A percentile compares a stretch with the other conserved stretches of the same genome.
These are phyloP conservation scores for Crypturellus undulatus DNA, from an alignment of 2,113 vertebrate species.

Conservation along the genomic window DNA sequence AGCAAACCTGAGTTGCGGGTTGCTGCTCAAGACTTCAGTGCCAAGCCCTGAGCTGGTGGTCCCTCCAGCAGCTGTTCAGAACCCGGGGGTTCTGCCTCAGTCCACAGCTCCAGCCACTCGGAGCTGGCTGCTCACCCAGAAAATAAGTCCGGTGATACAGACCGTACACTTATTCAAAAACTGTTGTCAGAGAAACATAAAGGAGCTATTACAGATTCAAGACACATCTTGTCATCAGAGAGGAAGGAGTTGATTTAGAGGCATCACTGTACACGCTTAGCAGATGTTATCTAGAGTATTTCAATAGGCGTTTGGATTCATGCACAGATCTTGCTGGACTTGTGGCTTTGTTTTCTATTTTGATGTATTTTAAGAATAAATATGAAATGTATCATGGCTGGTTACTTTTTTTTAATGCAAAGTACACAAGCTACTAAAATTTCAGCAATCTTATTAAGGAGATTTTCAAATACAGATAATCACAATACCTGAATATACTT, in stretches of 20 bases:
- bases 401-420: background rate
- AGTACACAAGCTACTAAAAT: background rate
- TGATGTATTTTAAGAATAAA: background rate
- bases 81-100: background rate
- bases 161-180: background rate
- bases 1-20: background rate
- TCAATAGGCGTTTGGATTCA: background rate
- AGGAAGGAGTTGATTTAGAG: background rate
- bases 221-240: background rate
- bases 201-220: background rate
- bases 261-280: background rate
- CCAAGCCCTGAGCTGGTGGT: background rate
- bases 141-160: background rate
- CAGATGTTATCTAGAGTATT: background rate
- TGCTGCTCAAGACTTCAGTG: background rate
- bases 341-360: background rate
- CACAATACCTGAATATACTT: background rate
- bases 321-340: background rate
- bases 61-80: background rate
- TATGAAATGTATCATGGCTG: background rate
- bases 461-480: background rate
- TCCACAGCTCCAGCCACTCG: accelerated
- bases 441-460: background rate
- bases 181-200: background rate
- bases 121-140: background rate